Base-by-base conservation (phyloP, 2,113 vertebrate species). In the Montifringilla adamsi region DNA sequence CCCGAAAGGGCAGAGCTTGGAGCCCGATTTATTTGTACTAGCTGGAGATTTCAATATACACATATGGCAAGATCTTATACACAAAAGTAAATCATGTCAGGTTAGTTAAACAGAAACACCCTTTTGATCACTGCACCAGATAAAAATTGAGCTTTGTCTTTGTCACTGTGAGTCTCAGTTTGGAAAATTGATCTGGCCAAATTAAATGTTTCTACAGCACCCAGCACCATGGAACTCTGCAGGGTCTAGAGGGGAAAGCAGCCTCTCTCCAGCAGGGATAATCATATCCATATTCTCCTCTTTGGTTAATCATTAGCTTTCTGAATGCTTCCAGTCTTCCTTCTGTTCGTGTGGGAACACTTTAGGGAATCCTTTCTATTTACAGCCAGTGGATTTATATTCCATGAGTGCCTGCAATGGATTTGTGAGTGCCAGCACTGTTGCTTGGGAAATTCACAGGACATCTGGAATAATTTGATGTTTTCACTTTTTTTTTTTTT, bases 311-410 rank as follows among this genome's bases (percentile, higher is more conserved):
- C 18, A 2, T 86, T 86, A 91, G 66, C 35, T 76, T 94, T 97
- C 87, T 95, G 93, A 96, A 92, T 39, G 72, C 88, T 93, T 96
- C 86, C 87, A 90, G 75, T 94, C 91, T 91, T 94, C 86, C 91
- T 95, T 82, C 90, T 92, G 77, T 70, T 92, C 33, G 1, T 90
- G 77, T 82, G 84, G 92, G 89, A 94, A 94, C 82, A 88, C 79
- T 95, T 89, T 26, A 87, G 93, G 94, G 87, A 87, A 94, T 79
- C 67, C 77, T 97, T 82, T 96, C 76, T 70, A 92, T 96, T 95
- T 94, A 66, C 70, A 77, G 58, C 62, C 74, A 74, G 56, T 7
- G 37, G 79, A 78, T 91, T 95, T 84, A 76, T 93, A 81, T 55
- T 80, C 75, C 83, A 70, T 43, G 58, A 66, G 52, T 0, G 63